A percentile compares a stretch with the other conserved stretches of the same genome.
Conservation (phyloP, 2,113 vertebrate species). For the Pleuronectes platessa region DNA sequence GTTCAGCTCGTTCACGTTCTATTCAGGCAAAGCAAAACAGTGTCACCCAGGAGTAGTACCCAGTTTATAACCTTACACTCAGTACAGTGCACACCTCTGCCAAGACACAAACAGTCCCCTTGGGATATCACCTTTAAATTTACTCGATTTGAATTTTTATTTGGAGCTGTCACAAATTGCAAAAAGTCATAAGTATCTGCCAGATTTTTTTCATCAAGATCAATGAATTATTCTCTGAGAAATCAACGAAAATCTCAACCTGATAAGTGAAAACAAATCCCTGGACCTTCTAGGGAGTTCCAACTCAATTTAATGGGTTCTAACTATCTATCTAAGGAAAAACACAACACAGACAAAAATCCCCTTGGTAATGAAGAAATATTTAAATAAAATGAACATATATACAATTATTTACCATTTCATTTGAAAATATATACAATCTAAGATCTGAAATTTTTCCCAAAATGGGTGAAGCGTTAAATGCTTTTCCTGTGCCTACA, state of each 20-base stretch:
- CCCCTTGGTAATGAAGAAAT: background rate
- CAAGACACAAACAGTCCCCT: no score
- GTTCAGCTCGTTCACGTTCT: constrained; percentile 92
- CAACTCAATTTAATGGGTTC: no score
- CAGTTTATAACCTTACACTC: background rate
- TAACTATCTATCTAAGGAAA: background rate
- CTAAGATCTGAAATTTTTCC: background rate
- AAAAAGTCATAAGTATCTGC: no score
- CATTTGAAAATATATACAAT: background rate
- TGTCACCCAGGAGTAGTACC: background rate
- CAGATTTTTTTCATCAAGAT: no score
- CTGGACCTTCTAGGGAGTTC: no score
- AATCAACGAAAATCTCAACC: no score
- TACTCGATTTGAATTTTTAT: no score
- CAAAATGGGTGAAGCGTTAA: background rate
- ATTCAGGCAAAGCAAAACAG: constrained; percentile 26
- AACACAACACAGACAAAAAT: background rate
- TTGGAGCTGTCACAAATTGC: no score
- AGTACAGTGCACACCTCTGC: no score
- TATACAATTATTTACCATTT: background rate
- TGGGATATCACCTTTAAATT: no score
- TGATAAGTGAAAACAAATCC: no score
- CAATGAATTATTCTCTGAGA: no score
- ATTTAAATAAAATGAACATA: background rate
- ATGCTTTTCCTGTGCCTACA: background rate